These are phyloP conservation scores for Delphinus delphis DNA, from an alignment of 2,113 vertebrate species.

Conservation along the genomic window DNA sequence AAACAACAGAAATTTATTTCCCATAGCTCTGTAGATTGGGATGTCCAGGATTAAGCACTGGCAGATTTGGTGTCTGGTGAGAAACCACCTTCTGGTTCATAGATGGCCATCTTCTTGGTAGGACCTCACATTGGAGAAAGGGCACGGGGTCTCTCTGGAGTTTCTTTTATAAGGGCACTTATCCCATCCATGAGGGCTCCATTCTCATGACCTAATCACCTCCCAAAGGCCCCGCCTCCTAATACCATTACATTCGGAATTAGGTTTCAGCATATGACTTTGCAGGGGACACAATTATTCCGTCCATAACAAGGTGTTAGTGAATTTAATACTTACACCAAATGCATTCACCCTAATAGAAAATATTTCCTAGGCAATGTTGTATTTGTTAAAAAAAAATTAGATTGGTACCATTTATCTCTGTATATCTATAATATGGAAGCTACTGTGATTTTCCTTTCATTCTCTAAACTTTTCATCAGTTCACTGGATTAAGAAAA, in stretches of 20 bases:
- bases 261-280: neutral
- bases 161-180: neutral
- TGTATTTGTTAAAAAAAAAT: neutral
- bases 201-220: neutral
- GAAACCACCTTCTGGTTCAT: neutral
- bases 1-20: neutral
- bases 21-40: neutral
- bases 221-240: neutral
- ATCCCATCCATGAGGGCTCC: neutral
- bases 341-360: neutral
- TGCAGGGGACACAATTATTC: too few species aligned
- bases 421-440: neutral
- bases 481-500: neutral
- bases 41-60: neutral
- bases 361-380: neutral
- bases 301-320: neutral
- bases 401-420: neutral
- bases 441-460: neutral
- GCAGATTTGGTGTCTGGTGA: neutral
- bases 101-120: neutral
- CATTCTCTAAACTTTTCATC: neutral
- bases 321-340: neutral
- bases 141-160: too few species aligned
- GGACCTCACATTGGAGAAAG: neutral
- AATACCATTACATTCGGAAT: neutral